Evolutionary conservation across 2,888 invertebrate genomes (phyloP).

Genomic region (Emmelina monodactyla): DNA sequence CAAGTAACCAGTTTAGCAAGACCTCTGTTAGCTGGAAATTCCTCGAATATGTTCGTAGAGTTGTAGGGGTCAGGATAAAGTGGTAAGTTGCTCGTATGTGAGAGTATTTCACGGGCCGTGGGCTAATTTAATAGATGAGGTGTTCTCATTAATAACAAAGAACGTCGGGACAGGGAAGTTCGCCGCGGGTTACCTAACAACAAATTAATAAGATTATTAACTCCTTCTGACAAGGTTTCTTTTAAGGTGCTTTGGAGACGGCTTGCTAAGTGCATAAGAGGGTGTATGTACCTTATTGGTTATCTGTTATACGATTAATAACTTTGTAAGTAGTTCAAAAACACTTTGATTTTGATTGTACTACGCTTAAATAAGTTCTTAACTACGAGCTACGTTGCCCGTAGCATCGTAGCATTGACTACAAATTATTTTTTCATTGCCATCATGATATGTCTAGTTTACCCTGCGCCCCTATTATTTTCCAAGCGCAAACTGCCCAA

Average conservation of each 20-base stretch:
- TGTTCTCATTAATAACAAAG: constrained; percentile 65
- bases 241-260: constrained; percentile 19
- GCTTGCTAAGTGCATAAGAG: too few relatives aligned
- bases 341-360: too few relatives aligned
- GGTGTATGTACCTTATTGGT: too few relatives aligned
- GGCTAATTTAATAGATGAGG: constrained; percentile 65
- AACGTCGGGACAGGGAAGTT: constrained; percentile 51
- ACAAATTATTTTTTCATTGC: too few relatives aligned
- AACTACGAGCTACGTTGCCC: too few relatives aligned
- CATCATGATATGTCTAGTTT: too few relatives aligned
- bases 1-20: constrained; percentile 25
- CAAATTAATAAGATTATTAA: constrained; percentile 64
- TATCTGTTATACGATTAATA: too few relatives aligned
- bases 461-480: too few relatives aligned
- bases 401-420: too few relatives aligned
- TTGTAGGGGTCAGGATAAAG: constrained; percentile 23
- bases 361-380: too few relatives aligned
- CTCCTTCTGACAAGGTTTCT: constrained; percentile 60
- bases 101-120: constrained; percentile 44
- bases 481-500: constrained; percentile 20
- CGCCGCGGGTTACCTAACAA: constrained; percentile 44
- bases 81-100: constrained; percentile 42
- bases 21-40: constrained; percentile 19
- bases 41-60: constrained; percentile 9
- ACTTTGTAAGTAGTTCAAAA: too few relatives aligned